Conservation (phyloP, 2,888 invertebrate species). For the Cryptus viduatorius region DNA sequence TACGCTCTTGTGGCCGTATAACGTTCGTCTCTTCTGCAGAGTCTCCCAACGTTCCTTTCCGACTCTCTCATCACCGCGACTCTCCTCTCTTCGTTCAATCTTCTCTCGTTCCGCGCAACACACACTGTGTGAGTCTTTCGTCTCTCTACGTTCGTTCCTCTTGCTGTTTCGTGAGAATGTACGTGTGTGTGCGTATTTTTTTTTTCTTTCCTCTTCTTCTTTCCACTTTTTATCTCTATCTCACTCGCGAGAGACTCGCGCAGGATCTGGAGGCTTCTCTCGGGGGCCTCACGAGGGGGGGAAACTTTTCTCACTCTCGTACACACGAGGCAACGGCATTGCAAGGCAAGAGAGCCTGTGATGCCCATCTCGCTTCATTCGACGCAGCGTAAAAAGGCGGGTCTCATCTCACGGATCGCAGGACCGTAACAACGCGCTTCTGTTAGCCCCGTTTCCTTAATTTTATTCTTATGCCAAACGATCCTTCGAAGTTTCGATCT, state of each 20-base stretch:
- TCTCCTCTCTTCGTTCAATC: constrained; percentile 12
- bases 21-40: constrained; percentile 78
- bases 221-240: constrained; percentile 59
- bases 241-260: constrained; percentile 60
- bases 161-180: constrained; percentile 28
- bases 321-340: neutral
- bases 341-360: constrained; percentile 61
- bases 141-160: constrained; percentile 25
- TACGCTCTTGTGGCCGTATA: constrained; percentile 54
- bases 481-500: neutral
- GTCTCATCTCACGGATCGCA: constrained; percentile 75
- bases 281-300: neutral
- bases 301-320: constrained; percentile 1
- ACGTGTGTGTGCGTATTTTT: constrained; percentile 26
- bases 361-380: constrained; percentile 73
- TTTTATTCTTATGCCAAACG: neutral
- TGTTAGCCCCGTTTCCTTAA: constrained; percentile 31
- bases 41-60: constrained; percentile 50
- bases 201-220: constrained; percentile 51
- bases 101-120: constrained; percentile 43
- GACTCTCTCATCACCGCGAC: constrained; percentile 49
- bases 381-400: constrained; percentile 80
- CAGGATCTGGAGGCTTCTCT: constrained; percentile 33
- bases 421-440: constrained; percentile 74
- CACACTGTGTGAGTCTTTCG: neutral